Percentiles rank a stretch among this genome's conserved stretches.
These are phyloP conservation scores for Bradynema listronoti DNA, from an alignment of 1,140 invertebrate species.

Conservation along the genomic window DNA sequence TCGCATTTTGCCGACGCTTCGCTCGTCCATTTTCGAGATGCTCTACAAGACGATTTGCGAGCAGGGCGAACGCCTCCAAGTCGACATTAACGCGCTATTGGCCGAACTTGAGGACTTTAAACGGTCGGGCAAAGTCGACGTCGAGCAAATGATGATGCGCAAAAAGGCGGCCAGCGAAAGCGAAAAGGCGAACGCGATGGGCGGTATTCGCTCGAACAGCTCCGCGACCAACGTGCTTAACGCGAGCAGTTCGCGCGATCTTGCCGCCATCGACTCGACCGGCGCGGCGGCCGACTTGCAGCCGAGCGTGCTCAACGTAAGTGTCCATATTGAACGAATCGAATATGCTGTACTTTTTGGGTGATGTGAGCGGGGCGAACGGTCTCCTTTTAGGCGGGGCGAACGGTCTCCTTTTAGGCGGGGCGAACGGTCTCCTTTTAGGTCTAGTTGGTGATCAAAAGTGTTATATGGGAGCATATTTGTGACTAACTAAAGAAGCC, in stretches of 20 bases:
- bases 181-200: background rate
- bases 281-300: background rate
- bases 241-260: background rate
- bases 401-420: too few relatives aligned
- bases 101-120: conserved; percentile 10
- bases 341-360: too few relatives aligned
- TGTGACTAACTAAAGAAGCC: too few relatives aligned
- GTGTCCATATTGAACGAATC: too few relatives aligned
- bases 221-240: background rate
- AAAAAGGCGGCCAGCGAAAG: background rate
- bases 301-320: conserved; percentile 11
- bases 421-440: too few relatives aligned
- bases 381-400: too few relatives aligned
- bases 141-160: conserved; percentile 17
- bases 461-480: too few relatives aligned
- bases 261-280: too few relatives aligned
- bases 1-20: conserved; percentile 21
- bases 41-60: conserved; percentile 19
- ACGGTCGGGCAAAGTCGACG: background rate
- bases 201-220: background rate
- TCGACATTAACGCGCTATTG: conserved; percentile 16
- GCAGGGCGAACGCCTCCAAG: conserved; percentile 22
- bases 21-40: conserved; percentile 30
- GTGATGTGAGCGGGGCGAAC: too few relatives aligned
- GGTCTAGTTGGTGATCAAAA: too few relatives aligned